Evolutionary conservation across 2,888 invertebrate species (phyloP), one percentile per base, ranked within the genome.

Genomic region (Callyntrura sp.): DNA sequence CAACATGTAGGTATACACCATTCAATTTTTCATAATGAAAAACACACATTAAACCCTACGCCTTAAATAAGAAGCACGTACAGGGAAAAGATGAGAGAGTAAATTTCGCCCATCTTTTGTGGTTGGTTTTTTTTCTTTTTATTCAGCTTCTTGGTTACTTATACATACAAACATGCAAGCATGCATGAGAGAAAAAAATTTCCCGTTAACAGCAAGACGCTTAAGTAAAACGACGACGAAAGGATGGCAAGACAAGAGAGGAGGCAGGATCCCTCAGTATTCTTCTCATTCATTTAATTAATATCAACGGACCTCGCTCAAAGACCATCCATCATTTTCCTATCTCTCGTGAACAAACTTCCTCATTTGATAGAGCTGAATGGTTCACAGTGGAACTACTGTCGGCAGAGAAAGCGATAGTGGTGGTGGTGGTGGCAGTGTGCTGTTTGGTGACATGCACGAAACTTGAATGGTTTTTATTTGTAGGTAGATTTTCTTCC

Each of bases 241-340:
- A 51, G 35, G 23, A 76, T 48, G 51, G 48, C 51, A 51, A 76
- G 76, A 25, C 48, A 76, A 35, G 51, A 76, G 48, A 78, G 73
- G 17, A 90, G 35, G 35, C 35, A 90, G 81, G 81, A 85, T 90
- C 78, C 86, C 85, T 89, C 90, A 60, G 88, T 91, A 92, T 92
- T 92, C 92, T 88, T 57, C 90, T 92, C 90, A 87, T 91, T 91
- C 91, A 90, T 92, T 92, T 92, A 92, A 92, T 92, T 92, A 92
- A 91, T 91, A 92, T 91, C 91, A 91, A 84, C 92, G 88, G 90
- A 90, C 87, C 90, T 82, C 65, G 83, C 88, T 83, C 88, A 90
- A 90, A 92, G 90, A 92, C 91, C 91, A 92, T 92, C 92, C 92
- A 92, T 92, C 92, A 92, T 92, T 83, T 81, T 91, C 88, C 43